Evolutionary conservation across 2,888 invertebrate species (phyloP), one percentile per base, ranked within the genome.

Genomic region (Venusia cambrica): DNA sequence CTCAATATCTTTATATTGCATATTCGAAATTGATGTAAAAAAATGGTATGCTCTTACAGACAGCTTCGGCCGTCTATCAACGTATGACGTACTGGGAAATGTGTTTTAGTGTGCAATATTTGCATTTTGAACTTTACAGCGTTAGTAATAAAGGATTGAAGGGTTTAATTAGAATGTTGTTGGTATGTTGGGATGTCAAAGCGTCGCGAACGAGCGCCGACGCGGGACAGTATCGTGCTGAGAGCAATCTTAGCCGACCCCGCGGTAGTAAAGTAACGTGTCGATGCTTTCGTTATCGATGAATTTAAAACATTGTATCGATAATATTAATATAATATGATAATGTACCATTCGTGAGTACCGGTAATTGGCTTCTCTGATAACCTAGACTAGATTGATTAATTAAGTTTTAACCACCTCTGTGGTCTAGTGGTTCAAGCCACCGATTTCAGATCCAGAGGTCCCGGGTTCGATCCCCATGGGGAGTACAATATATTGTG

Each of bases 171-270:
- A 51, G 51, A 50, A 20, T 32, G 43, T 49, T 64, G 58, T 59
- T 59, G 45, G 55, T 57, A 62, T 61, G 80, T 80, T 84, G 81
- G 85, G 83, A 77, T 85, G 87, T 87, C 87, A 87, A 84, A 87
- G 85, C 84, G 81, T 80, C 83, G 85, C 83, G 79, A 77, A 79
- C 80, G 81, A 83, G 80, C 83, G 80, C 77, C 78, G 80, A 80
- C 80, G 76, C 78, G 68, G 85, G 84, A 83, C 80, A 79, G 83
- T 84, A 80, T 85, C 87, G 83, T 87, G 87, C 87, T 87, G 87
- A 81, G 87, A 85, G 85, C 73, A 87, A 87, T 87, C 84, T 84
- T 61, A 69, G 70, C 58, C 75, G 72, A 80, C 75, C 78, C 72
- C 71, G 63, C 49, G 46, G 9, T 73, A 80, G 74, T 54, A 79